Conservation (phyloP, 2,888 invertebrate species). For the Dynastes tityus region DNA sequence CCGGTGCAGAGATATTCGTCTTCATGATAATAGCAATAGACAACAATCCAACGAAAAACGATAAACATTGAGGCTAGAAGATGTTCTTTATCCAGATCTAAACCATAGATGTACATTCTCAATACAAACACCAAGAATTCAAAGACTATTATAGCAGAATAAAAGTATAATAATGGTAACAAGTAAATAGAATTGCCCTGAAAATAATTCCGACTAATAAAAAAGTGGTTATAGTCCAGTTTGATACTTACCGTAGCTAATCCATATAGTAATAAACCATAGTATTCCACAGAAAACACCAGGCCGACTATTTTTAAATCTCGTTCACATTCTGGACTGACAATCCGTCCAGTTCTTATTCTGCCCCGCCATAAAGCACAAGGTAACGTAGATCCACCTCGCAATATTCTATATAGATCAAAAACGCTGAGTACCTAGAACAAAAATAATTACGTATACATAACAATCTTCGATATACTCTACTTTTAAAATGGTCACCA, state of each 20-base stretch:
- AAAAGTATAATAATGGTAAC: constrained; percentile 65
- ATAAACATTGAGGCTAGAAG: constrained; percentile 64
- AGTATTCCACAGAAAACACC: constrained; percentile 66
- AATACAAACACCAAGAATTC: constrained; percentile 64
- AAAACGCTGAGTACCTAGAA: constrained; percentile 64
- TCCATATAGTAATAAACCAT: constrained; percentile 64
- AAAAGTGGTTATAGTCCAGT: not conserved
- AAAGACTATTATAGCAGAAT: constrained; percentile 64
- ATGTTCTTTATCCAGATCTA: constrained; percentile 62
- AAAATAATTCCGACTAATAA: constrained; percentile 11
- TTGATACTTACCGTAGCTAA: constrained; percentile 63
- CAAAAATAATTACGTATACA: not conserved
- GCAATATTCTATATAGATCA: constrained; percentile 65
- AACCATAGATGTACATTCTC: constrained; percentile 61
- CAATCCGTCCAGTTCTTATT: constrained; percentile 60
- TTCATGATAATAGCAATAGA: constrained; percentile 65
- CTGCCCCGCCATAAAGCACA: constrained; percentile 62
- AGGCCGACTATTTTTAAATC: constrained; percentile 67
- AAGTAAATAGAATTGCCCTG: constrained; percentile 66
- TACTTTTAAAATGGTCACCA: no score
- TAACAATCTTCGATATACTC: no score
- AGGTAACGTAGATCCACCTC: constrained; percentile 64
- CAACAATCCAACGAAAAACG: constrained; percentile 66
- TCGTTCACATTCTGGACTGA: constrained; percentile 64
- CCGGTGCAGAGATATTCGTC: constrained; percentile 33